Conservation (phyloP, 2,113 vertebrate species). For the Rousettus leschenaultii region DNA sequence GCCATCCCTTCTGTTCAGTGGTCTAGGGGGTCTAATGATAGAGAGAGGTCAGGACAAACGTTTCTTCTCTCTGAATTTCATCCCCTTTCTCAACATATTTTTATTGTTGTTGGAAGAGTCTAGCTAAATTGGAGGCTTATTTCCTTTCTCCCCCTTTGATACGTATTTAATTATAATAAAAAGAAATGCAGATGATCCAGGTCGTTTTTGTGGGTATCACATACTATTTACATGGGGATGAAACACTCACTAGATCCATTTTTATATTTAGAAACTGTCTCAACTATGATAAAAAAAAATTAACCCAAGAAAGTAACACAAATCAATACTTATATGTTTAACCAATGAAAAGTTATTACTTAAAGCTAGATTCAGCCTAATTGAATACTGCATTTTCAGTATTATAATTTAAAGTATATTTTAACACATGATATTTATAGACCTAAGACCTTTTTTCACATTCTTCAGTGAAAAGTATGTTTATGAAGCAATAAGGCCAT, state of each 20-base stretch:
- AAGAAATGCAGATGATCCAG: neutral
- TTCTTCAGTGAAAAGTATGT: neutral
- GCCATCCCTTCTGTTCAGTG: neutral
- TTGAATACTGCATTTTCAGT: neutral
- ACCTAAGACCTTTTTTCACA: neutral
- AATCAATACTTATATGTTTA: neutral
- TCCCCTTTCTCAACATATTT: neutral
- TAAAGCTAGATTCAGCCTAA: neutral
- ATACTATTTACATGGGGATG: neutral
- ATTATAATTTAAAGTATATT: neutral
- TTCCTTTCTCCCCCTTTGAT: neutral
- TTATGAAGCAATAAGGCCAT: neutral
- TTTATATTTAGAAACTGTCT: neutral
- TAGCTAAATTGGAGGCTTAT: neutral
- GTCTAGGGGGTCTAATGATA: neutral
- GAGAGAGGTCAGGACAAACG: neutral
- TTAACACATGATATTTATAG: neutral
- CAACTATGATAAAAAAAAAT: neutral
- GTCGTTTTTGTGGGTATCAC: neutral
- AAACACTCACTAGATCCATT: neutral
- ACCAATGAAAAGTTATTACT: neutral
- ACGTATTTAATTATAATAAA: neutral
- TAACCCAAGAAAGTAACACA: neutral
- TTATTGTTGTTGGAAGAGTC: neutral
- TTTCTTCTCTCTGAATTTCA: neutral